These are phyloP conservation scores for Melanargia galathea DNA, from an alignment of 2,888 invertebrate species.

Conservation along the genomic window DNA sequence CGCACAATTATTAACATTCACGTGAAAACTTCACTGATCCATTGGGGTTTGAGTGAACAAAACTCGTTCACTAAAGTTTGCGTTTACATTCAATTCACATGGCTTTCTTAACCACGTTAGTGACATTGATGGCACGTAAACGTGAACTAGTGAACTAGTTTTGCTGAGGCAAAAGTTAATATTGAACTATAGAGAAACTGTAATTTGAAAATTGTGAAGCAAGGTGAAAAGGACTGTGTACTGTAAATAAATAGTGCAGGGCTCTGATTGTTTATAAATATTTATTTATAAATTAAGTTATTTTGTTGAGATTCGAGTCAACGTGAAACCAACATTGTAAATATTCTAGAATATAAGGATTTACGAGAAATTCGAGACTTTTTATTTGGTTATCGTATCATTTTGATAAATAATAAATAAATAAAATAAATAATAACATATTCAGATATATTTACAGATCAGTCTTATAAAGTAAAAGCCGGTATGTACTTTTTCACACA, in stretches of 20 bases:
- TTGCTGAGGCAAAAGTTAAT: no score
- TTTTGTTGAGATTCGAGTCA: conserved; percentile 66
- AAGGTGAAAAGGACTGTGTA: not conserved
- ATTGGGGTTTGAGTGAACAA: no score
- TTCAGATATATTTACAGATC: not conserved
- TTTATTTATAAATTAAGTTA: conserved; percentile 71
- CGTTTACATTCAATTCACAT: no score
- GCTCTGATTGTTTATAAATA: conserved; percentile 47
- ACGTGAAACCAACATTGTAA: conserved; percentile 57
- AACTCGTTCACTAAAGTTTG: no score
- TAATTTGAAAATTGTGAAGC: not conserved
- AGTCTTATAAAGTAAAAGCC: not conserved
- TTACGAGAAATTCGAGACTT: conserved; percentile 43
- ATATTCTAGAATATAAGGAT: conserved; percentile 62
- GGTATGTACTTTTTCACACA: not conserved
- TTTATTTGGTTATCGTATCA: conserved; percentile 32
- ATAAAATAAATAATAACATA: not conserved
- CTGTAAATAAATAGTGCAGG: conserved; percentile 11
- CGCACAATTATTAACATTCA: no score
- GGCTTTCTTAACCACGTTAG: no score
- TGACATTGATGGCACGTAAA: no score
- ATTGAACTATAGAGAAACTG: not conserved
- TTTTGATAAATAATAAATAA: not conserved
- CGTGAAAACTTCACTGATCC: no score
- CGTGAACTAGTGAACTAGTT: no score